Evolutionary conservation across 2,888 invertebrate genomes (phyloP).

Genomic region (Lydus trimaculatus): DNA sequence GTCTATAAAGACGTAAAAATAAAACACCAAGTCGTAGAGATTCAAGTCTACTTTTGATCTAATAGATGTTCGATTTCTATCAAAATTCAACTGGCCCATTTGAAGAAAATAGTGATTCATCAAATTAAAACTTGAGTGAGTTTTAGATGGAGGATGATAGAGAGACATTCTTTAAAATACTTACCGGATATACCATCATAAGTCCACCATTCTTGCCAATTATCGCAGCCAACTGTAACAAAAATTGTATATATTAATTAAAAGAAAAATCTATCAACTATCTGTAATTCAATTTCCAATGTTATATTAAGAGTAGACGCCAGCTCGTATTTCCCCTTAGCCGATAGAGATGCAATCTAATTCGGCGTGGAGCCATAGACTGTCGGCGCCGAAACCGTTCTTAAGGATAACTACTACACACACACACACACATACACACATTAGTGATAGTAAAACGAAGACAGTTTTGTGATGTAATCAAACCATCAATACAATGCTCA

Average conservation of each 20-base stretch:
- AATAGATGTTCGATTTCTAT: no score
- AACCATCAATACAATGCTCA: background rate
- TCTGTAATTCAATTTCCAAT: background rate
- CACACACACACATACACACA: background rate
- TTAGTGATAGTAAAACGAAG: background rate
- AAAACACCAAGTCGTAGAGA: background rate
- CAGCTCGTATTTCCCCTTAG: background rate
- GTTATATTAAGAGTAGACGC: background rate
- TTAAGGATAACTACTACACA: constrained; percentile 16
- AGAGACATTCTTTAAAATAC: no score
- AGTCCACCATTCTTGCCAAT: constrained; percentile 94
- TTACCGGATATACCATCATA: constrained; percentile 90
- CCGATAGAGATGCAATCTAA: no score
- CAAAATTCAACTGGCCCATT: no score
- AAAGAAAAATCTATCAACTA: constrained; percentile 8
- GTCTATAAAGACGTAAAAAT: background rate
- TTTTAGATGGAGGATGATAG: no score
- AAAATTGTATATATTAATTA: constrained; percentile 26
- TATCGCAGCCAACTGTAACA: constrained; percentile 75
- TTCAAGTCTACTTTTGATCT: background rate
- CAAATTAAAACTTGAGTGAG: background rate
- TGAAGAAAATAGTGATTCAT: no score
- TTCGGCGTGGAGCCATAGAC: background rate
- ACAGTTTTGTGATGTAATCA: background rate
- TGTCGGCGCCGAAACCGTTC: background rate